Conservation (phyloP, 1,140 invertebrate genomes). For the Proctacanthus coquilletti region DNA sequence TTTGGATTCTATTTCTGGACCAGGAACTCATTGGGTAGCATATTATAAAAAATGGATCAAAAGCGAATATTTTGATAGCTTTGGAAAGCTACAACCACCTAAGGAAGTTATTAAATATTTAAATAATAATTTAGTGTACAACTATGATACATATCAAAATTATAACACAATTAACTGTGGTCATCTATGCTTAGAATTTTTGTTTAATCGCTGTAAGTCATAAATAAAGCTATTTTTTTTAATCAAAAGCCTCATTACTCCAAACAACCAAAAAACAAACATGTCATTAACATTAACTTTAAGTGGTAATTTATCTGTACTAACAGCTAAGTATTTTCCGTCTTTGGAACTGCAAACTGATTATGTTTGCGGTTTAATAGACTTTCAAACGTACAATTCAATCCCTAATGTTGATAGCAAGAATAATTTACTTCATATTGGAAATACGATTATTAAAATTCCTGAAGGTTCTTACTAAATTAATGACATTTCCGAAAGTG, state of each 20-base stretch:
- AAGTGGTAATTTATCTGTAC: constrained; percentile 2
- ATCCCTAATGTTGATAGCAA: constrained; percentile 10
- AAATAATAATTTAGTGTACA: constrained; percentile 7
- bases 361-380: constrained; percentile 9
- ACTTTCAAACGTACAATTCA: constrained; percentile 10
- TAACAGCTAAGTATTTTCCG: constrained; percentile 11
- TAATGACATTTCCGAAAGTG: no score
- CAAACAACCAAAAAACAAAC: no score
- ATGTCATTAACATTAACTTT: constrained; percentile 9
- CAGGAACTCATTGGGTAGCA: constrained; percentile 23
- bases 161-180: constrained; percentile 11
- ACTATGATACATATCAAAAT: no score
- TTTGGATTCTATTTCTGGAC: constrained; percentile 13
- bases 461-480: constrained; percentile 11
- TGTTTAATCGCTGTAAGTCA: constrained; percentile 4
- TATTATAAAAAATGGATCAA: constrained; percentile 16
- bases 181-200: constrained; percentile 18
- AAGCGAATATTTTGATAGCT: no score
- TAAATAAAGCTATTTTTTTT: background rate
- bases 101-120: constrained; percentile 18
- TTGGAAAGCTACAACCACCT: constrained; percentile 20
- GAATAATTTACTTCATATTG: constrained; percentile 10
- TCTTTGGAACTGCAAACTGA: constrained; percentile 7
- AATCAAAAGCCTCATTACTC: no score
- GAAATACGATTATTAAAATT: constrained; percentile 9